Evolutionary conservation across 2,113 vertebrate genomes (phyloP).

Genomic region (Coptodon bakossiorum): DNA sequence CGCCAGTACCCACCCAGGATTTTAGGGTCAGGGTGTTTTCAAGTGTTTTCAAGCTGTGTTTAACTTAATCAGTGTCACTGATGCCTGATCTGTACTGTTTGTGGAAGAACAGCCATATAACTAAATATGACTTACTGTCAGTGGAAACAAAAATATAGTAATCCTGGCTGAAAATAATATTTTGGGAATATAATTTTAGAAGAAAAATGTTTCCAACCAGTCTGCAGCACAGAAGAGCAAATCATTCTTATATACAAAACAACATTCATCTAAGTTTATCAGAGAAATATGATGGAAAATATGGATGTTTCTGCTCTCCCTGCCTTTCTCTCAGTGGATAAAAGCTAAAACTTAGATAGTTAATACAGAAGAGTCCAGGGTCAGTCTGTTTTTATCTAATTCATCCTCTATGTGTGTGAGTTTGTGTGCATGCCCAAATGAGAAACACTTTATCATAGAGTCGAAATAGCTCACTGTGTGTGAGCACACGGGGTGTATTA

Average conservation of each 20-base stretch:
- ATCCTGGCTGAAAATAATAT: neutral
- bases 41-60: neutral
- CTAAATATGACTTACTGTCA: neutral
- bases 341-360: neutral
- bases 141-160: neutral
- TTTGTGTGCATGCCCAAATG: neutral
- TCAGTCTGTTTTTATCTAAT: neutral
- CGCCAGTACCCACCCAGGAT: neutral
- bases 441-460: conserved; percentile 31
- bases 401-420: neutral
- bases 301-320: neutral
- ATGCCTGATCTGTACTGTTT: neutral
- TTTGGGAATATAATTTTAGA: neutral
- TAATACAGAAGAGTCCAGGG: neutral
- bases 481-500: conserved; percentile 22
- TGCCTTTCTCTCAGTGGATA: neutral
- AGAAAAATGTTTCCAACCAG: neutral
- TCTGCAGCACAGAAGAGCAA: neutral
- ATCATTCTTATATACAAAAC: neutral
- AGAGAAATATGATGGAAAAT: neutral
- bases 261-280: neutral
- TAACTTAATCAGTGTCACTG: neutral
- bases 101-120: neutral
- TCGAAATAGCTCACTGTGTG: neutral
- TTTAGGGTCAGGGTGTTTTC: neutral